These are phyloP conservation scores for Brachionus sp. DNA, from an alignment of 1,140 invertebrate genomes.

Conservation along the genomic window DNA sequence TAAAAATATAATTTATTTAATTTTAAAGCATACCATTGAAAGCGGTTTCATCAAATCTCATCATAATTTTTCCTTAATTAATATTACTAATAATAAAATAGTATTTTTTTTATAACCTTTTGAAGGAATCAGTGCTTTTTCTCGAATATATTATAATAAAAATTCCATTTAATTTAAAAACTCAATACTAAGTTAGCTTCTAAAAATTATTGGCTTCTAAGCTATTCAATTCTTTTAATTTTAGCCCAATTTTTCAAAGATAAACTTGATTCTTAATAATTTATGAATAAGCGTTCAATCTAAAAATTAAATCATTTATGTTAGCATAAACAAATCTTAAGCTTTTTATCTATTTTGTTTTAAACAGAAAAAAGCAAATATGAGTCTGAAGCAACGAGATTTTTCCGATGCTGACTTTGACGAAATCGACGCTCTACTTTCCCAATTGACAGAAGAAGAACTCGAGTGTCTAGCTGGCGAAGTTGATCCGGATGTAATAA, in stretches of 20 bases:
- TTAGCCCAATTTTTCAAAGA: neutral
- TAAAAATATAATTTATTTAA: neutral
- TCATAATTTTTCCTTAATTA: neutral
- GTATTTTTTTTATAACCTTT: neutral
- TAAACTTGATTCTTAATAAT: constrained; percentile 5
- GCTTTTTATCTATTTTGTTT: neutral
- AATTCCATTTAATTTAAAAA: neutral
- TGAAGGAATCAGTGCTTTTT: neutral
- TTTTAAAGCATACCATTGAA: neutral
- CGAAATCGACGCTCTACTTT: constrained; percentile 90
- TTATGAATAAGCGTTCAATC: neutral
- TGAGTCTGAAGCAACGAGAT: constrained; percentile 27
- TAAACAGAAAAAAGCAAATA: neutral
- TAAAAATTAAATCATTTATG: neutral
- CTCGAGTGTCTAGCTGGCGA: constrained; percentile 94
- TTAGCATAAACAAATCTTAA: neutral
- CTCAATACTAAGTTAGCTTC: neutral
- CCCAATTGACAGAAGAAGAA: constrained; percentile 88
- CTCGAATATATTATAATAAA: neutral
- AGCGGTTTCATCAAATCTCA: neutral
- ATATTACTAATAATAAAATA: neutral
- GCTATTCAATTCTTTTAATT: neutral
- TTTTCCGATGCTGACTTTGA: constrained; percentile 21
- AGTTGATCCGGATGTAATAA: constrained; percentile 93
- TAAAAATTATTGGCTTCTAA: neutral